Evolutionary conservation across 2,797 vertebrate genomes (phyloP).

Genomic region (Myotis vivesi): DNA sequence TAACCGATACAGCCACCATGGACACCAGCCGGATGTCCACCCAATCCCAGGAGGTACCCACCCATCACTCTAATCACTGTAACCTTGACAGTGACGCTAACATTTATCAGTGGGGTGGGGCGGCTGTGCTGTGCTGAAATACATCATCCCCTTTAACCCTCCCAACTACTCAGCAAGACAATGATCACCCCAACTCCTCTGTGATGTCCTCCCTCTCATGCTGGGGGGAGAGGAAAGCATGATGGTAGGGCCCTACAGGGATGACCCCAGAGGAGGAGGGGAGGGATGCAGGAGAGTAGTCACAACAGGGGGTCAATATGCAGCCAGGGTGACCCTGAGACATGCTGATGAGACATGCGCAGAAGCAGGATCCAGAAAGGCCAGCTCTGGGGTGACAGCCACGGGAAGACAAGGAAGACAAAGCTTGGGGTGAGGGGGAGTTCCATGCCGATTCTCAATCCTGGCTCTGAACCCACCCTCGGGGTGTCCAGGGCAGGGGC

Average conservation of each 20-base stretch:
- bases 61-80: not conserved
- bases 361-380: not conserved
- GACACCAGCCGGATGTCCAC: not conserved
- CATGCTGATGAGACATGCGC: rapidly evolving
- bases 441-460: not conserved
- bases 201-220: not conserved
- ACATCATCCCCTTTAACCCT: rapidly evolving
- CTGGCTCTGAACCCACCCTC: rapidly evolving
- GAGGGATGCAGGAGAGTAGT: not conserved
- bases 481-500: rapidly evolving
- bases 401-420: rapidly evolving
- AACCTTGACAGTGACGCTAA: rapidly evolving
- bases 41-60: not conserved
- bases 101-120: rapidly evolving
- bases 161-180: rapidly evolving
- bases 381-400: not conserved
- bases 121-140: not conserved
- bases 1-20: rapidly evolving
- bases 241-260: rapidly evolving
- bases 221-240: not conserved
- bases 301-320: rapidly evolving
- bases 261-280: not conserved
- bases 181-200: not conserved
- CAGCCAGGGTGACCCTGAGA: not conserved
- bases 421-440: too few relatives aligned